Conservation (phyloP, 2,888 invertebrate species). For the Axea sp. region DNA sequence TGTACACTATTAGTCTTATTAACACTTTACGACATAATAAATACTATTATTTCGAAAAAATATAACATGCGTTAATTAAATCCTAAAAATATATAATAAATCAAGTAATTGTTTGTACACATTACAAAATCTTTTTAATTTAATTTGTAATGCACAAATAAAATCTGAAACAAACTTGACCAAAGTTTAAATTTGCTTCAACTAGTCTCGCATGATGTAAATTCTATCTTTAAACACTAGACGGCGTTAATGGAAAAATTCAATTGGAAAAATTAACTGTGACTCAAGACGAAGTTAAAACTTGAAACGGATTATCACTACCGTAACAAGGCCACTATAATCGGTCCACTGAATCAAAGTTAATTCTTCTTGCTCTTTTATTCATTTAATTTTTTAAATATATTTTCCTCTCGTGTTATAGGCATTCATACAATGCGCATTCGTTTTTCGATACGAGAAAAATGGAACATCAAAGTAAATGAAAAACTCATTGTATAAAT, state of each 20-base stretch:
- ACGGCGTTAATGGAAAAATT: conserved; percentile 40
- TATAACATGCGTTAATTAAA: no score
- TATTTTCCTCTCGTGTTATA: conserved; percentile 16
- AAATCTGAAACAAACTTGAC: conserved; percentile 6
- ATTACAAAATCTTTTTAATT: no score
- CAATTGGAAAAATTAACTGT: conserved; percentile 26
- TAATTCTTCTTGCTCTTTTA: not conserved
- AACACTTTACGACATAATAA: no score
- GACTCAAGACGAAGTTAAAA: conserved; percentile 3
- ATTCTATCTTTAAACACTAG: conserved; percentile 27
- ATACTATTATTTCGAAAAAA: no score
- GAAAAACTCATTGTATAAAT: conserved; percentile 45
- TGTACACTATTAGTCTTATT: no score
- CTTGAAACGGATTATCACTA: conserved; percentile 23
- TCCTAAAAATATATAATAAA: no score
- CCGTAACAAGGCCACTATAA: conserved; percentile 9
- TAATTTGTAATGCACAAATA: no score
- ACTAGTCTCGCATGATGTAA: no score
- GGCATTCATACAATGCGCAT: conserved; percentile 8
- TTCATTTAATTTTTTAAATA: no score
- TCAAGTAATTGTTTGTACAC: no score
- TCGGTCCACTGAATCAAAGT: conserved; percentile 7
- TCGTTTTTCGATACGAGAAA: conserved; percentile 40
- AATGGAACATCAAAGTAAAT: conserved; percentile 45
- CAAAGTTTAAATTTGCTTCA: conserved; percentile 27